phyloP scores from a whole-genome alignment of 2,797 vertebrate genomes.

The Cirrhinus molitorella region DNA sequence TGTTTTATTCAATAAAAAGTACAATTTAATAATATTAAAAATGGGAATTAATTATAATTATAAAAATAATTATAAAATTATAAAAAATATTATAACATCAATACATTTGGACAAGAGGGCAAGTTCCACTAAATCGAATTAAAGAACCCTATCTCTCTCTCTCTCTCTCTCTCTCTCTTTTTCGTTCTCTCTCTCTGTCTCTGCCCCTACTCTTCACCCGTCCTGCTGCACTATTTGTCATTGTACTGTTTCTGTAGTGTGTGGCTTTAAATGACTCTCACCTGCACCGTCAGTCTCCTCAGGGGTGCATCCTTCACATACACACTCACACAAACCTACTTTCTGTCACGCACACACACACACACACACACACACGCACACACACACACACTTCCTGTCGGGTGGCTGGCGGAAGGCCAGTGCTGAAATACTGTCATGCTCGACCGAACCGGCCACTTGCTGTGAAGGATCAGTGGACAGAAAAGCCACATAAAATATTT shows the following conservation, averaged over 20 bases:
- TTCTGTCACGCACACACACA: conserved; percentile 29
- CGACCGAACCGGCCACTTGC: conserved; percentile 77
- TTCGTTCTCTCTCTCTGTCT: not conserved
- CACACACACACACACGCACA: conserved; percentile 31
- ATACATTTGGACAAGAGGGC: not conserved
- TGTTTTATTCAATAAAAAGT: not conserved
- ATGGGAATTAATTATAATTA: not conserved
- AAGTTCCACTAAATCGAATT: not conserved
- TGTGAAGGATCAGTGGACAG: conserved; percentile 74
- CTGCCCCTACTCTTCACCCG: not conserved
- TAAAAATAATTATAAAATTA: not conserved
- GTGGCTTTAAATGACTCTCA: conserved; percentile 78
- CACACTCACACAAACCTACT: conserved; percentile 62
- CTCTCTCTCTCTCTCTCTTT: not conserved
- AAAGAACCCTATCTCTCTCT: not conserved
- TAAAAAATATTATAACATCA: not conserved
- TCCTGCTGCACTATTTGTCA: conserved; percentile 73
- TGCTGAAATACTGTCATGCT: conserved; percentile 78
- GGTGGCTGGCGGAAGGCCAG: conserved; percentile 78
- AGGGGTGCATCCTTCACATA: conserved; percentile 78
- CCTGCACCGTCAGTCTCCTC: conserved; percentile 82
- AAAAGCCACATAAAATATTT: conserved; percentile 70
- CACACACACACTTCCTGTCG: conserved; percentile 36
- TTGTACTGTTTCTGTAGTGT: conserved; percentile 71
- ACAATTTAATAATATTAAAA: not conserved